Evolutionary conservation across 2,113 vertebrate species (phyloP).

Genomic region (Tupaia tana): DNA sequence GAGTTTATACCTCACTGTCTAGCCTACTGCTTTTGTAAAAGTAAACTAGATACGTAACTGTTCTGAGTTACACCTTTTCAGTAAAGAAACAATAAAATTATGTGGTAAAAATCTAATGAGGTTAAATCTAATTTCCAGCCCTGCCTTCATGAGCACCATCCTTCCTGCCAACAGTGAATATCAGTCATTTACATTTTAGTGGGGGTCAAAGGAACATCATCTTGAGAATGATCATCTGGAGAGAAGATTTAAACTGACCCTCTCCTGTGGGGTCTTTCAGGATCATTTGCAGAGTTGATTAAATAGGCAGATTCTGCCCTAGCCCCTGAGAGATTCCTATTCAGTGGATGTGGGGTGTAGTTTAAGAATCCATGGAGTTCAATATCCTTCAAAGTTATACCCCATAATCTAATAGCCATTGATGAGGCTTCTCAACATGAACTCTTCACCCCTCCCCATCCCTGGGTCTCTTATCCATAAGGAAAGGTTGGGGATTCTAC

Average conservation of each 20-base stretch:
- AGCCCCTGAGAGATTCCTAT: background rate
- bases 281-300: background rate
- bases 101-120: background rate
- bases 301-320: background rate
- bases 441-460: rapidly evolving
- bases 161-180: background rate
- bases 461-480: background rate
- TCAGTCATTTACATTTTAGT: background rate
- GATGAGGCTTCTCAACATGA: background rate
- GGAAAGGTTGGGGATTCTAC: background rate
- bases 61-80: background rate
- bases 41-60: background rate
- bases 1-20: background rate
- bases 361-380: background rate
- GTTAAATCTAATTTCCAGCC: background rate
- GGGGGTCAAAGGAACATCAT: background rate
- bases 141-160: background rate
- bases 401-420: background rate
- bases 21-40: background rate
- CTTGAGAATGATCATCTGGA: background rate
- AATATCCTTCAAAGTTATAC: background rate
- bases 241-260: no score
- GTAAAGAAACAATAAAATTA: background rate
- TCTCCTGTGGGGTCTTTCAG: background rate
- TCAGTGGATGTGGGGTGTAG: rapidly evolving